Percentiles rank a stretch among this genome's conserved stretches.
Conservation (phyloP, 1,140 invertebrate species). For the Danaus plexippus region DNA sequence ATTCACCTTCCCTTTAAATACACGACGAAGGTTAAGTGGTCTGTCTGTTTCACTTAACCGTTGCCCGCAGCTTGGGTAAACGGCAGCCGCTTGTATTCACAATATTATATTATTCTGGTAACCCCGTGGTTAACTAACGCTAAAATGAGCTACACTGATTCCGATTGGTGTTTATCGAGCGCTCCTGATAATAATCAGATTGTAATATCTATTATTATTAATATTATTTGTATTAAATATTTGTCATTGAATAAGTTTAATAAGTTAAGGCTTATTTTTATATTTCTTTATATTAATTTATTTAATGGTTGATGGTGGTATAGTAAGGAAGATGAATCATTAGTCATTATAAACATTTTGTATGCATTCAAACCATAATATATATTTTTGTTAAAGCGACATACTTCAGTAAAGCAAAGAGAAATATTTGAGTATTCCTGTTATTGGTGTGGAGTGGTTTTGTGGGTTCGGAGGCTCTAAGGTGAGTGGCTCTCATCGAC, state of each 20-base stretch:
- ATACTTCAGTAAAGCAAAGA: too few relatives aligned
- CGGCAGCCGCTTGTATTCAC: constrained; percentile 40
- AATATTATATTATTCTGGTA: constrained; percentile 45
- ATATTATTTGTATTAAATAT: too few relatives aligned
- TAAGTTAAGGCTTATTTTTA: too few relatives aligned
- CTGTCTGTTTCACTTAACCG: constrained; percentile 59
- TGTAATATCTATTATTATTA: too few relatives aligned
- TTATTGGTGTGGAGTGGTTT: constrained; percentile 35
- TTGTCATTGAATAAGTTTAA: too few relatives aligned
- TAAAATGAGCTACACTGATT: constrained; percentile 32
- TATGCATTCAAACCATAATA: not conserved
- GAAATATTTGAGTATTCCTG: constrained; percentile 13
- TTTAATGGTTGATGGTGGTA: too few relatives aligned
- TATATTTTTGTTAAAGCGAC: too few relatives aligned
- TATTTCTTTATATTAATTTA: too few relatives aligned
- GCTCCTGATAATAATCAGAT: constrained; percentile 6
- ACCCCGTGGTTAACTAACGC: constrained; percentile 32
- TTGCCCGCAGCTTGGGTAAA: constrained; percentile 45
- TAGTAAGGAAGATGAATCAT: too few relatives aligned
- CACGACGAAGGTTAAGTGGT: constrained; percentile 55
- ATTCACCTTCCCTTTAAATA: constrained; percentile 50
- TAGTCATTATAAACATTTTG: too few relatives aligned
- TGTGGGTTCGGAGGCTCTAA: constrained; percentile 33
- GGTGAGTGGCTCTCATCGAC: constrained; percentile 36
- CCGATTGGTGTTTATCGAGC: constrained; percentile 28